These are phyloP conservation scores for Cyanistes caeruleus DNA, from an alignment of 2,113 vertebrate species.

Conservation along the genomic window DNA sequence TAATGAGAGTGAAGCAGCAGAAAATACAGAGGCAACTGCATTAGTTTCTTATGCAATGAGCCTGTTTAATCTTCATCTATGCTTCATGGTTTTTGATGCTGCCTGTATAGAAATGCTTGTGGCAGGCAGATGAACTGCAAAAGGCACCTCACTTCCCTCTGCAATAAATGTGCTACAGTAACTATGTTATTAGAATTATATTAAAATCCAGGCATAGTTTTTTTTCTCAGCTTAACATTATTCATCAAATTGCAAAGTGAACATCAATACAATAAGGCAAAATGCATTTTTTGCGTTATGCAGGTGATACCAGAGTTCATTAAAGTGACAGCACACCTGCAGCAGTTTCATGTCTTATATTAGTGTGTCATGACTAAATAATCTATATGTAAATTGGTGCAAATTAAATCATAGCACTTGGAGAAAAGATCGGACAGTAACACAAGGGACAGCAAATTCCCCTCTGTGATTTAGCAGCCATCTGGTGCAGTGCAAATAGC, in stretches of 20 bases:
- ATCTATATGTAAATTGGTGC: background rate
- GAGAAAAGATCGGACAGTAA: background rate
- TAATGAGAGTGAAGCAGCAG: background rate
- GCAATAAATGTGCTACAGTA: background rate
- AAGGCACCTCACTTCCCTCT: background rate
- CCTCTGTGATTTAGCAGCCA: conserved; percentile 1
- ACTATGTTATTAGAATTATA: background rate
- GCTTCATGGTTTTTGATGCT: background rate
- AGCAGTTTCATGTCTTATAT: background rate
- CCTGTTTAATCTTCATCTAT: background rate
- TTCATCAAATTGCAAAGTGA: background rate
- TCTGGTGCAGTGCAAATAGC: conserved; percentile 32
- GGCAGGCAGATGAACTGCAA: background rate
- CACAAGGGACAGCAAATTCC: background rate
- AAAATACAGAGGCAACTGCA: background rate
- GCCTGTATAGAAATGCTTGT: background rate
- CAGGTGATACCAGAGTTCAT: background rate
- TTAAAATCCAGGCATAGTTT: background rate
- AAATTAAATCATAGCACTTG: background rate
- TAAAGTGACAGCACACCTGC: background rate
- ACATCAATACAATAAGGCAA: background rate
- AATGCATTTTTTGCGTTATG: background rate
- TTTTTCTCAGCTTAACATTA: background rate
- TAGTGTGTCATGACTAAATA: background rate
- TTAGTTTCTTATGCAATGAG: background rate